Evolutionary conservation across 2,113 vertebrate genomes (phyloP), one percentile per base, ranked within the genome.

Genomic region (Stomatorhinus ivindoensis): DNA sequence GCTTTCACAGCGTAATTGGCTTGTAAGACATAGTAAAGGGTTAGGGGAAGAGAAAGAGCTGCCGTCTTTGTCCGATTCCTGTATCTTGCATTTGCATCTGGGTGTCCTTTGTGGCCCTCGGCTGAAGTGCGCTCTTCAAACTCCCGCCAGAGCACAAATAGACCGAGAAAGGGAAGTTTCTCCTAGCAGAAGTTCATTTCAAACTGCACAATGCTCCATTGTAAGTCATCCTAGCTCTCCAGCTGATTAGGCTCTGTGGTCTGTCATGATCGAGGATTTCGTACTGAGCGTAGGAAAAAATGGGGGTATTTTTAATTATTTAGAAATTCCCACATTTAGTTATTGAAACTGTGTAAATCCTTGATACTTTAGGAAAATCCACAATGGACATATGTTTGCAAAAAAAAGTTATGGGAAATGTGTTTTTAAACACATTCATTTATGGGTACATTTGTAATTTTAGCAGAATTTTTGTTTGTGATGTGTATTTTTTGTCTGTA

Each of bases 1-100:
- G 87, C 87, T 88, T 88, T 88, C 51, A 88, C n/a, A 24, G 6
- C 44, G 27, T 88, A 88, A 88, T 88, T 88, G 87, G 87, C 4
- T 61, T n/a, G 58, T 73, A 44, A 88, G 61, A 88, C 55, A 35
- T 31, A 42, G 44, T 65, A 47, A 48, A 88, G 87, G 13, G 58
- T 47, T 1, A 42, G 8, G 58, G 31, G 24, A 73, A 17, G 27
- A 61, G n/a, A 17, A 27, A n/a, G 65, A 13, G 11, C 2, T 7
- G 39, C 24, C 3, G 21, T 19, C 87, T 48, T 88, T 88, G 87
- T 65, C 44, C 0, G 15, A 17, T 31, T 46, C 15, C 87, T 73
- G 42, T 27, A 46, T 65, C 61, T 31, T n/a, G 42, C 61, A 44
- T 46, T 88, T 73, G 58, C 61, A 69, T 73, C 46, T 88, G 42